Evolutionary conservation across 53 echinoderm and acorn worm genomes (phyloP).

Genomic region (Astropecten irregularis): DNA sequence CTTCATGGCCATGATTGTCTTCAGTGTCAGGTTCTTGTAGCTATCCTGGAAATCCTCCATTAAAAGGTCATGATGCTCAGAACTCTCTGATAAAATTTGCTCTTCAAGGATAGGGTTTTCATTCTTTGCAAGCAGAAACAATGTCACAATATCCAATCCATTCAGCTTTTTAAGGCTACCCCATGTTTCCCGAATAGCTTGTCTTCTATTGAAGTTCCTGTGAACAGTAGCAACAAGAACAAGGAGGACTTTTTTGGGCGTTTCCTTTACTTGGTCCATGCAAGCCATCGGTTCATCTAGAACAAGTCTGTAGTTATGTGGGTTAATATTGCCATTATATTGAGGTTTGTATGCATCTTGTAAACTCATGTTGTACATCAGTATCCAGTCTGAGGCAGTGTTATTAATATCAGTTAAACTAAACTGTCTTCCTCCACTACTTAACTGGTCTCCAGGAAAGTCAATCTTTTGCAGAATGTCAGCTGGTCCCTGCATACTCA

Average conservation of each 20-base stretch:
- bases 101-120: not conserved
- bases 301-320: slow-evolving; percentile 56
- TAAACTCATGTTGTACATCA: not conserved
- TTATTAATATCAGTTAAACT: not conserved
- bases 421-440: not conserved
- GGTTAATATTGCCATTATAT: not conserved
- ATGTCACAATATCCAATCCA: slow-evolving; percentile 32
- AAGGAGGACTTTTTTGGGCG: slow-evolving; percentile 25
- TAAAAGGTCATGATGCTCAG: slow-evolving; percentile 50
- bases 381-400: not conserved
- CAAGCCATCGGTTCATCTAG: slow-evolving; percentile 55
- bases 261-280: slow-evolving; percentile 1
- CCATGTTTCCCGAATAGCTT: slow-evolving; percentile 69
- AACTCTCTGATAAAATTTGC: slow-evolving; percentile 26
- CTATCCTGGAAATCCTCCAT: slow-evolving; percentile 60
- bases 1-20: slow-evolving; percentile 73
- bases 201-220: slow-evolving; percentile 37
- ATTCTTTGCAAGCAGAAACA: slow-evolving; percentile 54
- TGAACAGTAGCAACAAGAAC: slow-evolving; percentile 56
- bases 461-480: not conserved
- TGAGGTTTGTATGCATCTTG: not conserved
- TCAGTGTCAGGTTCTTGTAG: slow-evolving; percentile 70
- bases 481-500: not conserved
- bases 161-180: slow-evolving; percentile 9
- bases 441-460: not conserved